Percentiles rank a stretch among this genome's conserved stretches.
Evolutionary conservation across 2,797 vertebrate species (phyloP).

Genomic region (Dendrocincla fuliginosa): DNA sequence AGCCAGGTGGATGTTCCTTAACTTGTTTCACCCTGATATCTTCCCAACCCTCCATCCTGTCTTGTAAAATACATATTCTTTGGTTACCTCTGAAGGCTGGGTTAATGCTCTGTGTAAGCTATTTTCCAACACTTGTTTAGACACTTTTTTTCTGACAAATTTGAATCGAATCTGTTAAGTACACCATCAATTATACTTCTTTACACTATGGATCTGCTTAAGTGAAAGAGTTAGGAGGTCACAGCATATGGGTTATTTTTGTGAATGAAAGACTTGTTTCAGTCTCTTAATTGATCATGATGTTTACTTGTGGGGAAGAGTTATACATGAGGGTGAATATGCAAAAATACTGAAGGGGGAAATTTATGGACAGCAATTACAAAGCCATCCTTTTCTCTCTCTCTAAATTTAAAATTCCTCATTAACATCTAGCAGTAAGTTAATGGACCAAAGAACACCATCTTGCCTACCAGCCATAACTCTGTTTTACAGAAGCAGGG

Average conservation of each 20-base stretch:
- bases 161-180: constrained; percentile 1
- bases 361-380: background rate
- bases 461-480: background rate
- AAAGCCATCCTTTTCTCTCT: background rate
- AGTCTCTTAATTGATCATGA: background rate
- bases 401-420: background rate
- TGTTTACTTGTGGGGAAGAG: background rate
- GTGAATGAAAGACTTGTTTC: background rate
- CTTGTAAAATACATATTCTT: background rate
- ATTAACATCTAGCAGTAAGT: background rate
- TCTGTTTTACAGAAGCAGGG: background rate
- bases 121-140: background rate
- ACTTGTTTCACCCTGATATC: background rate
- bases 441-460: background rate
- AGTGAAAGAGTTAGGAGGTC: background rate
- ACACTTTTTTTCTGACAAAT: background rate
- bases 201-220: constrained; percentile 9
- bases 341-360: background rate
- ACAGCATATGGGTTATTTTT: background rate
- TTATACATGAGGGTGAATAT: background rate
- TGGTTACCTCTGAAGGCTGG: background rate
- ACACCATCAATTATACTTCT: constrained; percentile 14
- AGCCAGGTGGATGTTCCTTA: background rate
- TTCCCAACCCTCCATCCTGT: background rate
- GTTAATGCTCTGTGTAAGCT: background rate